Evolutionary conservation across 1,140 invertebrate genomes (phyloP).

Genomic region (Drosophila funebris): DNA sequence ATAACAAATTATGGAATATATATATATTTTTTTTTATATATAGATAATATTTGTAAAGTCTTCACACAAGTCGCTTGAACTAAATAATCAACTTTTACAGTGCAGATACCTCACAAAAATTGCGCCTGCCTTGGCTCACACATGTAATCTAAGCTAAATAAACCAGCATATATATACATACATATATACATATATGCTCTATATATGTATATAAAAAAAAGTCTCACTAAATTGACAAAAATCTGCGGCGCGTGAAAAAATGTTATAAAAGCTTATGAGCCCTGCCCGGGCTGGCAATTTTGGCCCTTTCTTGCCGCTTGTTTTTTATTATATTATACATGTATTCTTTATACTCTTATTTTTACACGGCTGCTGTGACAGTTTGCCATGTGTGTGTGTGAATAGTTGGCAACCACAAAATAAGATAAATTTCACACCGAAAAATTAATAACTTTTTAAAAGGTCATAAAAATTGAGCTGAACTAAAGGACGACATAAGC

Average conservation of each 20-base stretch:
- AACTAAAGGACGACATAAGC: conserved; percentile 19
- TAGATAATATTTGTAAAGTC: no score
- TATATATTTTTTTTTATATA: no score
- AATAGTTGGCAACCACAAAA: conserved; percentile 28
- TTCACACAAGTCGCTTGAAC: neutral
- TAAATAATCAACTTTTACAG: neutral
- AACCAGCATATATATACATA: neutral
- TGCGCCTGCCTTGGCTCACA: conserved; percentile 10
- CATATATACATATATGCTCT: conserved; percentile 7
- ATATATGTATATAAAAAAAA: conserved; percentile 14
- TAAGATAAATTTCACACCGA: conserved; percentile 49
- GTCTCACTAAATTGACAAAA: conserved; percentile 38
- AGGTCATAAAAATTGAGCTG: conserved; percentile 23
- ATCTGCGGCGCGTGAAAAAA: conserved; percentile 52
- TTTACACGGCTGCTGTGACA: conserved; percentile 12
- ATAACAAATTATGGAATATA: no score
- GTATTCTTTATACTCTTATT: neutral
- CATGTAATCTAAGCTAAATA: conserved; percentile 31
- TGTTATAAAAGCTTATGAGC: conserved; percentile 48
- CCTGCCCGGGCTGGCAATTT: conserved; percentile 24
- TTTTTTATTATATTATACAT: neutral
- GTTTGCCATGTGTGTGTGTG: conserved; percentile 7
- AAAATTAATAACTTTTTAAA: conserved; percentile 45
- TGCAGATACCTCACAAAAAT: neutral
- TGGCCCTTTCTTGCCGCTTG: conserved; percentile 7